Base-by-base conservation (phyloP, 2,113 vertebrate species). In the Aspiorhynchus laticeps region DNA sequence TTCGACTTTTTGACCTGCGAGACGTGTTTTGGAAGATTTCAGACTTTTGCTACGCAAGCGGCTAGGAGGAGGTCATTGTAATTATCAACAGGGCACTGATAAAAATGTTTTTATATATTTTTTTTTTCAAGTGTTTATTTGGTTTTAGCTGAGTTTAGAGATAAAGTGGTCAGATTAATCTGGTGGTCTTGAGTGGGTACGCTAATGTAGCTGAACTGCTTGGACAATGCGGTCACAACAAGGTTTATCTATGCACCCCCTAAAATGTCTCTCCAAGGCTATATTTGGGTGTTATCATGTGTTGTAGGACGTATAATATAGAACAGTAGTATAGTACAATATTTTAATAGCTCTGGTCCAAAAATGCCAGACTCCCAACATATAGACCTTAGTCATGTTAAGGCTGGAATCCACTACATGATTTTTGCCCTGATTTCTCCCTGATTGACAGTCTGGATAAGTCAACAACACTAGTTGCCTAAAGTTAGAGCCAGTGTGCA, bases 1-100 rank as follows among this genome's bases (percentile, higher is more conserved):
- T 86, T 67, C 17, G 38, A 79, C 74, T 69, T 83, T 77, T 33
- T 86, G 79, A 86, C 80, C 84, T 67, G 11, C 33, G 8, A 59
- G 36, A 67, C 19, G 21, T 59, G 15, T 24, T 81, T 82, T 86
- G 31, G 15, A 56, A 61, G 63, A 73, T 73, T 73, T 83, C 41
- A 61, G n/a, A 61, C 61, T 71, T 78, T 31, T 38, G 36, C 43
- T 51, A 59, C 5, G 19, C 31, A 59, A 59, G 73, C 1, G 12
- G 24, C 28, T 9, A 56, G 82, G 11, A 59, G 10, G 46, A 24
- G 67, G 48, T 84, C 46, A n/a, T 26, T 84, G 48, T 73, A 26
- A 73, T 84, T 74, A 15, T 59, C 46, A 74, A 73, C 5, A 75
- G 24, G 83, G 69, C 24, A 6, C 71, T 51, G 81, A 83, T 33